Evolutionary conservation across 2,113 vertebrate genomes (phyloP), one percentile per base, ranked within the genome.

Genomic region (Eira barbara): DNA sequence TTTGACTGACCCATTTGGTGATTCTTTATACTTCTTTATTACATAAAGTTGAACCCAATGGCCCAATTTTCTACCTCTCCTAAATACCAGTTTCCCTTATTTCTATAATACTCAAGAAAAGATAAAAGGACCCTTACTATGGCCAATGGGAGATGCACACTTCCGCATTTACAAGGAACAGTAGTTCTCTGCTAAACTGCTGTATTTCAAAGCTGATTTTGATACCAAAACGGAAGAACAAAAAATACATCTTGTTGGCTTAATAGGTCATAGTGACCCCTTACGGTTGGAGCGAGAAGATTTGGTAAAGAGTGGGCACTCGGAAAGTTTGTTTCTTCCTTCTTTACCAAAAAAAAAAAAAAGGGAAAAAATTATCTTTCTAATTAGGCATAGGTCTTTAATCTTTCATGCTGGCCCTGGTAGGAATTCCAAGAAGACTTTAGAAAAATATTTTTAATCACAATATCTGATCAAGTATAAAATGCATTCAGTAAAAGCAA

Each of bases 381-480:
- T 90, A 59, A 89, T 93, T 76, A 34, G 23, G 47, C 25, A 15
- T 20, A 57, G 23, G 3, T 79, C 87, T 89, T 91, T 91, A 49
- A 80, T 17, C 67, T 95, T 92, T 81, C 71, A 91, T 57, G 13
- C 13, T 79, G 52, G 25, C 67, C n/a, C 14, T 79, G 21, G 45
- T 29, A 59, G 52, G 63, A 74, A 49, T 78, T 94, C 67, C 15
- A 97, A 91, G 65, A 88, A 71, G 27, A 55, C 34, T 83, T 39
- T 82, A 79, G 47, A 89, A 93, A 93, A 87, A 6, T 57, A 31
- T 74, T 47, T 85, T 97, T 91, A 7, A 10, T 82, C 61, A 55
- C 20, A 49, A 3, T 95, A 87, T 52, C 31, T 91, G 83, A 67
- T 49, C 29, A 39, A 89, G 2, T 82, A 36, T 59, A 42, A 76